Evolutionary conservation across 2,888 invertebrate species (phyloP), one percentile per base, ranked within the genome.

Genomic region (Euclidia mi): DNA sequence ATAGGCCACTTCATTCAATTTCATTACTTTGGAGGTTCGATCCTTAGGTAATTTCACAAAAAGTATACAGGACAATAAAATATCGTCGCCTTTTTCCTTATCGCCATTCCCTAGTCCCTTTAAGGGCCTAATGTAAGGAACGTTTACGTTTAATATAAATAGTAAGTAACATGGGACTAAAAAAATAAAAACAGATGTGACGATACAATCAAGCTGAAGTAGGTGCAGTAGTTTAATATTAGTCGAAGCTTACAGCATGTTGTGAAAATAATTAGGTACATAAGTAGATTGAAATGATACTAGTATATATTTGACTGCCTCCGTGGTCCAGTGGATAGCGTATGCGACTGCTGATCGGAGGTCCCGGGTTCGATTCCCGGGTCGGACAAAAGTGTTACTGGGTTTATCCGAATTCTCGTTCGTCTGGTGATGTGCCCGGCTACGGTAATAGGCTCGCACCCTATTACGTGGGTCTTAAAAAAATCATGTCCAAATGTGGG

Each of bases 101-200:
- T 72, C 65, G 49, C 9, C 20, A 37, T 35, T 51, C 48, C 56
- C 48, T 66, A 55, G 64, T 57, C 61, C 61, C 56, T 69, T 55
- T 59, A 55, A 66, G 58, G 53, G 47, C 53, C 66, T 72, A 72
- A 72, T 72, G 73, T 64, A 51, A 59, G 42, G 29, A 67, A 62
- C 71, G 67, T 67, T 72, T 72, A 72, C 56, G 64, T 67, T 73
- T 57, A 56, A 61, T 73, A 72, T 73, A 73, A 73, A 73, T 67
- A 67, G 70, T 52, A 70, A 67, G 64, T 56, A 45, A 53, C 56
- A 49, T 44, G 56, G 58, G 47, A 64, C 58, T 62, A 42, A 57
- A 70, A n/a, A 66, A 58, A 66, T 69, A 69, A 66, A 65, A 70
- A 66, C 71, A 73, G 70, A 71, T 67, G 65, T 64, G 65, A 56